These are phyloP conservation scores for Propithecus coquereli DNA, from an alignment of 2,113 vertebrate genomes.

Conservation along the genomic window DNA sequence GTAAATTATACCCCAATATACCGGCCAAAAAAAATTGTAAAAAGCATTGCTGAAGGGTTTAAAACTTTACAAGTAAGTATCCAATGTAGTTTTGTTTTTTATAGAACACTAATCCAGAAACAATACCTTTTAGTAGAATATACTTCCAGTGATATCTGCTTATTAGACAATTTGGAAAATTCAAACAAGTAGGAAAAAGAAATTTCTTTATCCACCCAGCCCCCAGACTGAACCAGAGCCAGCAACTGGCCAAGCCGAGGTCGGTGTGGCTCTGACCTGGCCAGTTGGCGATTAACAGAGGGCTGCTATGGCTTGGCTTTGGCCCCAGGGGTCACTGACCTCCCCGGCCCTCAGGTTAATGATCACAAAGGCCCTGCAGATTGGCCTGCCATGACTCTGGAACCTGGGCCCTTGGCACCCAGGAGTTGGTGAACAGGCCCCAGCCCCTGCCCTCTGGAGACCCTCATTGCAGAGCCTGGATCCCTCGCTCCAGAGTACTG, in stretches of 20 bases:
- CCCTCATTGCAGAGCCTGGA: neutral
- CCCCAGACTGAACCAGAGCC: neutral
- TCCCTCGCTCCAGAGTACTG: neutral
- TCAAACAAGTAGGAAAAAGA: neutral
- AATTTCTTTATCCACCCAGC: neutral
- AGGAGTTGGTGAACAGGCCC: neutral
- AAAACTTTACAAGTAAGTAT: neutral
- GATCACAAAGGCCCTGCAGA: neutral
- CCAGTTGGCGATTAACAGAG: constrained; percentile 43
- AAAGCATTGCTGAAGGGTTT: neutral
- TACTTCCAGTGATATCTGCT: neutral
- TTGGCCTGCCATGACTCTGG: neutral
- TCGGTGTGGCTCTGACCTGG: neutral
- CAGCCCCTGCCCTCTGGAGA: neutral
- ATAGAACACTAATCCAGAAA: neutral
- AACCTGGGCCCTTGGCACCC: neutral
- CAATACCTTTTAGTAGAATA: neutral
- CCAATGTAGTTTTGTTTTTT: neutral
- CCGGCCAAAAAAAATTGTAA: neutral
- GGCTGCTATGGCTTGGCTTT: neutral
- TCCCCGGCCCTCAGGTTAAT: constrained; percentile 21
- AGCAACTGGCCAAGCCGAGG: neutral
- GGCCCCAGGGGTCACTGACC: constrained; percentile 1
- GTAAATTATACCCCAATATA: neutral
- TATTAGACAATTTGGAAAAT: neutral